These are phyloP conservation scores for Hololepta plana DNA, from an alignment of 2,888 invertebrate genomes.

Conservation along the genomic window DNA sequence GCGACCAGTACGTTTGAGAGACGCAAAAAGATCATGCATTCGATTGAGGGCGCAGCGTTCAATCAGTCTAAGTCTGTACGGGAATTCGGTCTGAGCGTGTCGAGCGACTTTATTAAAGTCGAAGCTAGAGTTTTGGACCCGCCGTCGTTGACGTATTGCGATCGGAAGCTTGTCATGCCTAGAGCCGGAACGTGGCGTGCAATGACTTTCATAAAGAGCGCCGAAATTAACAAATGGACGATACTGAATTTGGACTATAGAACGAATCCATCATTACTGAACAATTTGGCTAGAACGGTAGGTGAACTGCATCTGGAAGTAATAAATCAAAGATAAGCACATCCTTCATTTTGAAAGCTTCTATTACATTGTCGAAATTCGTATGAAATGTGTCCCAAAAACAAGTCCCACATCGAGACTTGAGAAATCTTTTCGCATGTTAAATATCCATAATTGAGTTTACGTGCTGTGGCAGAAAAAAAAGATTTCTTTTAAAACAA, in stretches of 20 bases:
- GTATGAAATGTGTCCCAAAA: too few species aligned
- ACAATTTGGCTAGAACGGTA: slow-evolving; percentile 19
- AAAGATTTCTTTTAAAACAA: too few species aligned
- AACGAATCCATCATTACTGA: slow-evolving; percentile 12
- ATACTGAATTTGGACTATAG: slow-evolving; percentile 24
- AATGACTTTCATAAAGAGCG: slow-evolving; percentile 21
- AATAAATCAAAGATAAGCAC: too few species aligned
- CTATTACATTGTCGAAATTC: too few species aligned
- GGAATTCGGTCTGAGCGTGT: slow-evolving; percentile 69
- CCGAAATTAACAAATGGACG: slow-evolving; percentile 27
- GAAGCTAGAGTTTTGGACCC: slow-evolving; percentile 67
- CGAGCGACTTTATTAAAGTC: too few species aligned
- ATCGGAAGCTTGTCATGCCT: slow-evolving; percentile 15
- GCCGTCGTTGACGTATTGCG: slow-evolving; percentile 53
- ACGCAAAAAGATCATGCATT: slow-evolving; percentile 59
- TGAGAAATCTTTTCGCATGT: too few species aligned
- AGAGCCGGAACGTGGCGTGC: slow-evolving; percentile 30
- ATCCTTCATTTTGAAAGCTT: too few species aligned
- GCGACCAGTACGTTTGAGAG: slow-evolving; percentile 65
- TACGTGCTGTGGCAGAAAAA: too few species aligned
- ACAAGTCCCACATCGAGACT: too few species aligned
- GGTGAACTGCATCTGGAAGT: too few species aligned
- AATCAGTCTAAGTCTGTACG: slow-evolving; percentile 37
- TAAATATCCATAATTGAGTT: too few species aligned
- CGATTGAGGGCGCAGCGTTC: slow-evolving; percentile 25